Conservation (phyloP, 2,797 vertebrate species). For the Pteronotus mesoamericanus region DNA sequence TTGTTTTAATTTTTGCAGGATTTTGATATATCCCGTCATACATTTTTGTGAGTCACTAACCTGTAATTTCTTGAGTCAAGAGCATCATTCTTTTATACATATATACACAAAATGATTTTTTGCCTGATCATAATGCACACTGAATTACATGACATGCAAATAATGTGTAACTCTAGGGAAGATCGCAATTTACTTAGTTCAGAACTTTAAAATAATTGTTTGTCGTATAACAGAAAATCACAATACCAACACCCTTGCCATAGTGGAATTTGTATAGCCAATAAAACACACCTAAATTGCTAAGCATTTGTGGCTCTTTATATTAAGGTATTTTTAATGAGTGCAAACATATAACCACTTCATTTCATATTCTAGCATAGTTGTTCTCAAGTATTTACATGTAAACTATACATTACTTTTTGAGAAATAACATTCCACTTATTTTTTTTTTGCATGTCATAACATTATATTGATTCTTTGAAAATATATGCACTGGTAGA, state of each 20-base stretch:
- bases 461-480: neutral
- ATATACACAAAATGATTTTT: neutral
- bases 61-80: neutral
- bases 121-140: neutral
- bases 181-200: neutral
- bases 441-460: neutral
- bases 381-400: neutral
- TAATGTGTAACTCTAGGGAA: neutral
- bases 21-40: neutral
- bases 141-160: neutral
- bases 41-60: neutral
- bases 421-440: neutral
- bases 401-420: neutral
- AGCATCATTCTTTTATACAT: neutral
- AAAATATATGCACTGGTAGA: neutral
- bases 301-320: neutral
- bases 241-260: neutral
- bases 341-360: neutral
- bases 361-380: neutral
- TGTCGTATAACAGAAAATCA: neutral
- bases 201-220: neutral
- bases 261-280: neutral
- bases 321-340: neutral
- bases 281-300: neutral
- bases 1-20: neutral